phyloP scores from a whole-genome alignment of 2,888 invertebrate genomes.

The Drosophila ochracea region DNA sequence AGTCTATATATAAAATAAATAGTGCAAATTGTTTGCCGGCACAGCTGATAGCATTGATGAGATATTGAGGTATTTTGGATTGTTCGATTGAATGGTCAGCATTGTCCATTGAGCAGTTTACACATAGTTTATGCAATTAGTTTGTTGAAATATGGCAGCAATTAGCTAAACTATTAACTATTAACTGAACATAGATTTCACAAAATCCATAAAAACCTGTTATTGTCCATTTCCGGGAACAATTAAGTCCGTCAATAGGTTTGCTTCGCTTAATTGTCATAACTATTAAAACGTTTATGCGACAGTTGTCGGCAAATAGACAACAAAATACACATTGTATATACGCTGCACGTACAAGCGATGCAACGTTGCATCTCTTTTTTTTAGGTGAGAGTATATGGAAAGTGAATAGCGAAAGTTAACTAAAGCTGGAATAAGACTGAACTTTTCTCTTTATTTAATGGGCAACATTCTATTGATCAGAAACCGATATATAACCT shows the following conservation, averaged over 20 bases:
- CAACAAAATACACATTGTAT: constrained; percentile 12
- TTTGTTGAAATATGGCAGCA: constrained; percentile 4
- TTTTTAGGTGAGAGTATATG: not conserved
- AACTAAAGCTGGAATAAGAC: not conserved
- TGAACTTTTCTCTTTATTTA: not conserved
- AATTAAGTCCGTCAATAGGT: constrained; percentile 17
- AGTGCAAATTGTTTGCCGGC: not conserved
- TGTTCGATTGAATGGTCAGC: constrained; percentile 6
- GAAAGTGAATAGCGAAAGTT: not conserved
- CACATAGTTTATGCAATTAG: not conserved
- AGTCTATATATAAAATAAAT: not conserved
- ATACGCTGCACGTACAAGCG: constrained; percentile 29
- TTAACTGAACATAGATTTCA: constrained; percentile 20
- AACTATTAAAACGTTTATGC: constrained; percentile 32
- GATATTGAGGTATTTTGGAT: not conserved
- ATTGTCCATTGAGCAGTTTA: not conserved
- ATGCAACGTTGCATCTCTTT: constrained; percentile 12
- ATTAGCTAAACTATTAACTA: not conserved
- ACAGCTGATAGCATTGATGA: constrained; percentile 22
- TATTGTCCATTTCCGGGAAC: constrained; percentile 17
- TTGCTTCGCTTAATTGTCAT: constrained; percentile 16
- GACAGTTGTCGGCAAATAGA: constrained; percentile 9
- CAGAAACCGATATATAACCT: not conserved
- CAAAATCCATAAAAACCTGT: constrained; percentile 19
- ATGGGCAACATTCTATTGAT: not conserved